Evolutionary conservation across 2,888 invertebrate species (phyloP).

Genomic region (Muscina levida): DNA sequence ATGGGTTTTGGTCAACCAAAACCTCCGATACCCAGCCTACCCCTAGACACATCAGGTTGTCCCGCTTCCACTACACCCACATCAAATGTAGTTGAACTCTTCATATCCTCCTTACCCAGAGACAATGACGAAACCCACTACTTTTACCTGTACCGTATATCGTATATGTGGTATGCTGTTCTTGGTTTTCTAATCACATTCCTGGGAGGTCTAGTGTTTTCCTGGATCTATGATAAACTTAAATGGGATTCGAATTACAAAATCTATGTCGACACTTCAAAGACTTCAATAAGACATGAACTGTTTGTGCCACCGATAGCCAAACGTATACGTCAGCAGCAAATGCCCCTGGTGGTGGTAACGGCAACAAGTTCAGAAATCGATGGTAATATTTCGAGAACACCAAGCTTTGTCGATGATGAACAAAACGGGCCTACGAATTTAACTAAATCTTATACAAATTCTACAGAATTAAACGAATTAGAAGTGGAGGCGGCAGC

Average conservation of each 20-base stretch:
- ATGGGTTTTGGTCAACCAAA: constrained; percentile 91
- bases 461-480: constrained; percentile 53
- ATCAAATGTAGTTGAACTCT: constrained; percentile 66
- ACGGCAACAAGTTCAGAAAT: constrained; percentile 73
- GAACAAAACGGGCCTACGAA: constrained; percentile 26
- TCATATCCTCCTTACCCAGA: constrained; percentile 38
- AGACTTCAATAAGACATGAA: constrained; percentile 81
- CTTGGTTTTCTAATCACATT: constrained; percentile 81
- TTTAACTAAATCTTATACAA: constrained; percentile 47
- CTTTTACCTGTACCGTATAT: constrained; percentile 81
- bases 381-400: constrained; percentile 62
- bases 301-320: constrained; percentile 83
- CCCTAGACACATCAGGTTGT: constrained; percentile 83
- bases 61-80: constrained; percentile 61
- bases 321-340: constrained; percentile 77
- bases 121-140: constrained; percentile 66
- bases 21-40: constrained; percentile 82
- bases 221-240: constrained; percentile 78
- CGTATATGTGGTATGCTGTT: constrained; percentile 87
- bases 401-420: constrained; percentile 63
- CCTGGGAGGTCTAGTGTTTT: constrained; percentile 81
- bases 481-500: constrained; percentile 1
- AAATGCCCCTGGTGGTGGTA: constrained; percentile 75
- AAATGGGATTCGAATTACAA: constrained; percentile 74
- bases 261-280: constrained; percentile 74